Evolutionary conservation across 2,797 vertebrate species (phyloP).

Genomic region (Cyprinella venusta): DNA sequence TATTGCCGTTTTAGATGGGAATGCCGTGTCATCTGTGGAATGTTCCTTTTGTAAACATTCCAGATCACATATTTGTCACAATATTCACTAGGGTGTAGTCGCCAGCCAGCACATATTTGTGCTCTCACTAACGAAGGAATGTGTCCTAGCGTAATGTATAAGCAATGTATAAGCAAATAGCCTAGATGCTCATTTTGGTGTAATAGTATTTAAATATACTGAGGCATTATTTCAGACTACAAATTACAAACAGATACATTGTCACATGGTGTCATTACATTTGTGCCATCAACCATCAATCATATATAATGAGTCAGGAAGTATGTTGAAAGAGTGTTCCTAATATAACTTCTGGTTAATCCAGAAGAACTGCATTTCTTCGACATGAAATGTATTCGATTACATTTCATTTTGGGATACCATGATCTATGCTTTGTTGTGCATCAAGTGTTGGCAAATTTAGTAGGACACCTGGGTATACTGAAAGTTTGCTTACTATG

Average conservation of each 20-base stretch:
- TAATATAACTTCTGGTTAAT: neutral
- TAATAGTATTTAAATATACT: neutral
- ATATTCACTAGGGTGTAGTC: slow-evolving; percentile 40
- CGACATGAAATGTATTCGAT: neutral
- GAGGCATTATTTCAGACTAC: neutral
- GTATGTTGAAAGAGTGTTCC: neutral
- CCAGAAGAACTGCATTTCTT: neutral
- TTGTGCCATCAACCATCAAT: neutral
- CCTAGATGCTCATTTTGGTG: neutral
- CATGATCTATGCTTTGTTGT: neutral
- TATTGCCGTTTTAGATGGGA: slow-evolving; percentile 25
- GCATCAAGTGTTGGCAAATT: neutral
- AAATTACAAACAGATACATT: neutral
- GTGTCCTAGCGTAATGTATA: slow-evolving; percentile 15
- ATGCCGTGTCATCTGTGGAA: slow-evolving; percentile 25
- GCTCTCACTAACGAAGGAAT: neutral
- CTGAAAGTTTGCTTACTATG: neutral
- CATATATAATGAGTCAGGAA: neutral
- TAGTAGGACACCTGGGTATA: neutral
- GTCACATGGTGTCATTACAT: neutral
- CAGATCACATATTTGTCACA: slow-evolving; percentile 33
- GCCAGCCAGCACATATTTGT: slow-evolving; percentile 24
- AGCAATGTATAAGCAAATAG: neutral
- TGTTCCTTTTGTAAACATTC: slow-evolving; percentile 40
- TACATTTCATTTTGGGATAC: neutral